These are phyloP conservation scores for Drosophila lowei DNA, from an alignment of 1,140 invertebrate genomes.

Conservation along the genomic window DNA sequence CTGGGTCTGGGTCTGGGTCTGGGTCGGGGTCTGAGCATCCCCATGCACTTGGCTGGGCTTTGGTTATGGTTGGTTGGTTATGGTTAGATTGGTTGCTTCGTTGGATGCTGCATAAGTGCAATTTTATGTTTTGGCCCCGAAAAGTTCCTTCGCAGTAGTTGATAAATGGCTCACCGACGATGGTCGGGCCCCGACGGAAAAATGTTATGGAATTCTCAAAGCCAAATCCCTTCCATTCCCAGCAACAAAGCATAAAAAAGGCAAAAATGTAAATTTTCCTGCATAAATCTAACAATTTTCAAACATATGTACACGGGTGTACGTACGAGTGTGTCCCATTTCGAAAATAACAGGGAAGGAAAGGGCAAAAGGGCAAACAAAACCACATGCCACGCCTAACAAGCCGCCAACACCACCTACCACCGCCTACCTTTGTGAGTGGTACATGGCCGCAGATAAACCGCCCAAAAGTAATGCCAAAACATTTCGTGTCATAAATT, in stretches of 20 bases:
- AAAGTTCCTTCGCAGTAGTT: conserved; percentile 57
- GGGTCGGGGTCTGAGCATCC: conserved; percentile 5
- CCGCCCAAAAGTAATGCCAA: conserved; percentile 65
- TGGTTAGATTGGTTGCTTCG: conserved; percentile 57
- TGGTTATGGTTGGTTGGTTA: conserved; percentile 66
- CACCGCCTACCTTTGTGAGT: conserved; percentile 55
- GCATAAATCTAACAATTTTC: conserved; percentile 74
- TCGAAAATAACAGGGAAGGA: conserved; percentile 31
- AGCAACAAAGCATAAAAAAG: conserved; percentile 52
- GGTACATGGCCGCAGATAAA: conserved; percentile 58
- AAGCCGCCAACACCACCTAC: conserved; percentile 1
- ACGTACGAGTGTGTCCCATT: conserved; percentile 50
- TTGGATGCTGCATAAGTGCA: conserved; percentile 68
- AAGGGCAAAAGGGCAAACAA: conserved; percentile 5
- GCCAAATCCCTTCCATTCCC: conserved; percentile 47
- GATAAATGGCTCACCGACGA: conserved; percentile 58
- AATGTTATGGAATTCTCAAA: conserved; percentile 57
- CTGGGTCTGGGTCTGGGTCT: conserved; percentile 16
- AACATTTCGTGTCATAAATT: conserved; percentile 78
- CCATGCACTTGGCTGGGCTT: conserved; percentile 66
- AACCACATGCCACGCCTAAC: conserved; percentile 61
- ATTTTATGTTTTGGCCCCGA: conserved; percentile 70
- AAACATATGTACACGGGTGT: conserved; percentile 49
- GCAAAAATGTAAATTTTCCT: conserved; percentile 58
- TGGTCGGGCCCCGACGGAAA: background rate